A percentile compares a stretch with the other conserved stretches of the same genome.
These are phyloP conservation scores for Anarhynchus alexandrinus DNA, from an alignment of 2,113 vertebrate species.

Conservation along the genomic window DNA sequence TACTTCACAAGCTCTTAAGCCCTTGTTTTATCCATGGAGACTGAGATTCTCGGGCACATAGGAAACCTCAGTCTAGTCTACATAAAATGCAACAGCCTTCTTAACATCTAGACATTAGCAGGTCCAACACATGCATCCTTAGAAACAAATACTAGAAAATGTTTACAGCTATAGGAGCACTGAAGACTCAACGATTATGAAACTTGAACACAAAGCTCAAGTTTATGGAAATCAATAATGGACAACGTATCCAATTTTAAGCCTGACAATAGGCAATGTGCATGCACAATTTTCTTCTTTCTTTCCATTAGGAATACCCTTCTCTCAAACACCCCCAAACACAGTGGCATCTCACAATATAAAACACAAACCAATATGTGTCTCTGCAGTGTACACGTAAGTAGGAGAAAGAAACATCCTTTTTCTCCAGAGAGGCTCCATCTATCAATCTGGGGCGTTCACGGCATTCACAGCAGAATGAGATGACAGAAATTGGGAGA, in stretches of 20 bases:
- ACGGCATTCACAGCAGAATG: neutral
- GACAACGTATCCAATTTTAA: neutral
- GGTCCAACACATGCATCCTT: neutral
- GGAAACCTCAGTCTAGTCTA: neutral
- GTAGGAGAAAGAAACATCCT: neutral
- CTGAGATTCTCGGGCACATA: neutral
- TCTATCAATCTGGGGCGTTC: neutral
- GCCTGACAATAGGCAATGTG: neutral
- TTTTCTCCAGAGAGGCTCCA: neutral
- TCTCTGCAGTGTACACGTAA: neutral
- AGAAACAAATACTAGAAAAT: neutral
- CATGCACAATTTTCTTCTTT: neutral
- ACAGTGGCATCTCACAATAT: neutral
- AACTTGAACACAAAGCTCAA: neutral
- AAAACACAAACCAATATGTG: neutral
- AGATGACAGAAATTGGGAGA: neutral
- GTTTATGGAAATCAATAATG: neutral
- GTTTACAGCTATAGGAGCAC: neutral
- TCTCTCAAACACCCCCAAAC: neutral
- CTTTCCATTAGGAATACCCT: neutral
- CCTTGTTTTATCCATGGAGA: neutral
- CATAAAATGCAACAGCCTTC: neutral
- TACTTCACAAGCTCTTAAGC: constrained; percentile 32
- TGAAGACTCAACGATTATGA: neutral
- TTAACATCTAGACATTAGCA: neutral